Percentiles rank a stretch among this genome's conserved stretches.
Conservation (phyloP, 1,140 invertebrate genomes). For the Cyclina sinensis region DNA sequence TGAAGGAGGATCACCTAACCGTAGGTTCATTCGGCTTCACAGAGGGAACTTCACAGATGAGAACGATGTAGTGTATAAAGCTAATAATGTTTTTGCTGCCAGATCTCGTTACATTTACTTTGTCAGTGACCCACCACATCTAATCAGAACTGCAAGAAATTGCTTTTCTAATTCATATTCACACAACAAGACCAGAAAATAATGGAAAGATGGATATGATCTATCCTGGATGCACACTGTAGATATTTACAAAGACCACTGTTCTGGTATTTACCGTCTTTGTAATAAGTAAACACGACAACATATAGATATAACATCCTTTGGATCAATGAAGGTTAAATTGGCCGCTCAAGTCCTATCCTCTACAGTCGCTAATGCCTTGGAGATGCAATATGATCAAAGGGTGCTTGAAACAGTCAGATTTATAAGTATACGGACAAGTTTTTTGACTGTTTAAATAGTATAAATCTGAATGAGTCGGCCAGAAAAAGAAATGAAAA, state of each 20-base stretch:
- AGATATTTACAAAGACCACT: conserved; percentile 41
- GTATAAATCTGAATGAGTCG: no score
- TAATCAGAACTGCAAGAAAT: conserved; percentile 62
- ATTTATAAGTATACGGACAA: no score
- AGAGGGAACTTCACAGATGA: neutral
- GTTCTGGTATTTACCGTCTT: neutral
- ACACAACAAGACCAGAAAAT: conserved; percentile 33
- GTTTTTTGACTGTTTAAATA: no score
- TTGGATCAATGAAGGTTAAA: conserved; percentile 50
- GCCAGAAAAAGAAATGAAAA: no score
- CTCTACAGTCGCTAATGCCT: no score
- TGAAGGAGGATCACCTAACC: conserved; percentile 54
- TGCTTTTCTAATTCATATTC: conserved; percentile 43
- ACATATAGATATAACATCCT: conserved; percentile 41
- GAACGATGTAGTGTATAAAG: neutral
- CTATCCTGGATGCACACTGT: conserved; percentile 48
- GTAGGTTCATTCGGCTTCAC: conserved; percentile 45
- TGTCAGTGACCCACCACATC: conserved; percentile 63
- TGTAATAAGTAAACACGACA: conserved; percentile 16
- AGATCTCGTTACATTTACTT: conserved; percentile 20
- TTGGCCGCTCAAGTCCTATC: conserved; percentile 67
- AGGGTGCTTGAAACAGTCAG: no score
- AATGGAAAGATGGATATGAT: conserved; percentile 46
- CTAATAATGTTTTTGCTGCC: neutral
- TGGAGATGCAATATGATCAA: no score